phyloP scores from a whole-genome alignment of 2,113 vertebrate genomes.

The Murina feae region DNA sequence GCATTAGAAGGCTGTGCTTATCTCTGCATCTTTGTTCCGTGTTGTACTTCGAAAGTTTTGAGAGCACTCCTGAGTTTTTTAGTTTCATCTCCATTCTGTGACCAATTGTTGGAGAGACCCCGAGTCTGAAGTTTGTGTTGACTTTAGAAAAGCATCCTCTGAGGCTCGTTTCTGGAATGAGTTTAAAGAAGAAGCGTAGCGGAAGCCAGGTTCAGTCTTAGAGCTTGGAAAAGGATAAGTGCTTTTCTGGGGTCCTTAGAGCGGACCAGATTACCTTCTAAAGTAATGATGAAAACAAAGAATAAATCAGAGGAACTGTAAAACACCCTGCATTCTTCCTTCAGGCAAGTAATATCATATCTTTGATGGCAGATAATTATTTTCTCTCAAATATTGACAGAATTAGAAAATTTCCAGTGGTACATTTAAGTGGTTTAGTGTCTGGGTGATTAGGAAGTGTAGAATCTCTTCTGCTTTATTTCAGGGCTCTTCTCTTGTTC shows the following conservation, averaged over 20 bases:
- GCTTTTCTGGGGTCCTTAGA: slow-evolving; percentile 32
- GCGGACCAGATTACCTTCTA: neutral
- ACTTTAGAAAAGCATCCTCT: slow-evolving; percentile 25
- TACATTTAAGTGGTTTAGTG: neutral
- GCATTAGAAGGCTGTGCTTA: neutral
- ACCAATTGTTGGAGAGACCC: slow-evolving; percentile 12
- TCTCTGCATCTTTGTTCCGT: neutral
- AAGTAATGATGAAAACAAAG: neutral
- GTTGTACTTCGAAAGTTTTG: neutral
- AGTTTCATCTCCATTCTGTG: neutral
- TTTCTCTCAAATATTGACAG: neutral
- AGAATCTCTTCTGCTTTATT: neutral
- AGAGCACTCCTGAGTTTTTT: neutral
- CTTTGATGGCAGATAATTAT: neutral
- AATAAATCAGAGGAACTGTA: neutral
- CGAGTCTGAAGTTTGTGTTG: slow-evolving; percentile 35
- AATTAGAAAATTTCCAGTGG: neutral
- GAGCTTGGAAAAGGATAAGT: neutral
- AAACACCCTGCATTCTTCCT: neutral
- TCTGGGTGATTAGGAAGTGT: neutral
- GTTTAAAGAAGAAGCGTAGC: slow-evolving; percentile 33
- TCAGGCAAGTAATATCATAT: neutral
- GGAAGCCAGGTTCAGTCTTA: slow-evolving; percentile 24
- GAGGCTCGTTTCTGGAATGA: slow-evolving; percentile 33
- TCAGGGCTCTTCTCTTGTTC: neutral